These are phyloP conservation scores for Cartodere bifasciata DNA, from an alignment of 2,888 invertebrate genomes.

Conservation along the genomic window DNA sequence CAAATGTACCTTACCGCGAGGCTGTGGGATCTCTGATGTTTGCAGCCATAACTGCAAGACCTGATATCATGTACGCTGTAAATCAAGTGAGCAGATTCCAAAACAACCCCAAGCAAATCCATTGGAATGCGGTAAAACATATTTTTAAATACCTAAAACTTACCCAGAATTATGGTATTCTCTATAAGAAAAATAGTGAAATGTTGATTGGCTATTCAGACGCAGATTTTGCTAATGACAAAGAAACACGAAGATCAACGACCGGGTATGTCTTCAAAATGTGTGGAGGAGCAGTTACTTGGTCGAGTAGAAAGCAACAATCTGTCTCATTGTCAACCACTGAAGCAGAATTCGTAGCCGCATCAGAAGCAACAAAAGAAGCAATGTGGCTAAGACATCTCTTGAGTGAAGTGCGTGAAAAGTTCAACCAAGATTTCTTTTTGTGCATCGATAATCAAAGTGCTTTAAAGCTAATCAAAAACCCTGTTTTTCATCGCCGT, in stretches of 20 bases:
- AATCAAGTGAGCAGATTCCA: conserved; percentile 13
- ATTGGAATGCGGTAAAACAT: conserved; percentile 16
- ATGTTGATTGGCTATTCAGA: conserved; percentile 17
- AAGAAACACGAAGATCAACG: conserved; percentile 18
- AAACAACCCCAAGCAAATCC: conserved; percentile 9
- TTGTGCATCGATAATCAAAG: conserved; percentile 8
- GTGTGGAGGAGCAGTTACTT: conserved; percentile 19
- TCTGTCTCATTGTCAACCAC: conserved; percentile 21
- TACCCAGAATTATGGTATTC: conserved; percentile 15
- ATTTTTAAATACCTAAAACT: conserved; percentile 20
- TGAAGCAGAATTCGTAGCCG: conserved; percentile 24
- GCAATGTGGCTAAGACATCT: conserved; percentile 15
- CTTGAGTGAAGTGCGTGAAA: conserved; percentile 5
- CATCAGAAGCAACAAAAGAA: conserved; percentile 19
- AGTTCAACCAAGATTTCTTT: background rate
- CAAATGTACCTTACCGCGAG: conserved; percentile 13
- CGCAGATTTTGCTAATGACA: conserved; percentile 19
- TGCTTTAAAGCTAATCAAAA: conserved; percentile 6
- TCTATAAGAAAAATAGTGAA: conserved; percentile 11
- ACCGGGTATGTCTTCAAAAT: conserved; percentile 19
- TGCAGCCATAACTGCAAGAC: conserved; percentile 13
- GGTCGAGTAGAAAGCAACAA: conserved; percentile 20
- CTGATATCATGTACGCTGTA: conserved; percentile 18
- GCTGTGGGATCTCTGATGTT: conserved; percentile 16
- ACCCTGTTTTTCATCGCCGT: conserved; percentile 6